A percentile compares a stretch with the other conserved stretches of the same genome.
Evolutionary conservation across 2,888 invertebrate species (phyloP).

Genomic region (Melanotus villosus): DNA sequence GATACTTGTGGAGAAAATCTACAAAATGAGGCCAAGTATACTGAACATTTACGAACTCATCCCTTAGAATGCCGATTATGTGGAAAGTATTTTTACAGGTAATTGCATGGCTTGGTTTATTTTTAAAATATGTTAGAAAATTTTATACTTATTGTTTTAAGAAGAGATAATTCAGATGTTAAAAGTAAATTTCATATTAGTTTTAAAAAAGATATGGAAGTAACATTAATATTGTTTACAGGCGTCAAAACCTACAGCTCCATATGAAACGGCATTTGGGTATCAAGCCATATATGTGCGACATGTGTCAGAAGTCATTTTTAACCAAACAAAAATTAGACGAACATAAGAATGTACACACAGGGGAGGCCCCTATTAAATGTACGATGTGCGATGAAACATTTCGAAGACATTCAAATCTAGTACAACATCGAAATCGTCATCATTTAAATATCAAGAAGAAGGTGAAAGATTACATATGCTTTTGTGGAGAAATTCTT

Average conservation of each 20-base stretch:
- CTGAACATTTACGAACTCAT: conserved; percentile 83
- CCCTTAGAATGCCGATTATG: conserved; percentile 88
- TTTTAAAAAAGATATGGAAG: too few species aligned
- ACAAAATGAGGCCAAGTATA: conserved; percentile 77
- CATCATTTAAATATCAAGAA: conserved; percentile 82
- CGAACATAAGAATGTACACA: conserved; percentile 88
- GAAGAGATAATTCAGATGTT: too few species aligned
- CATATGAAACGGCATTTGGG: conserved; percentile 87
- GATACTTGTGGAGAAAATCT: conserved; percentile 79
- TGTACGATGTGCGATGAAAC: conserved; percentile 85
- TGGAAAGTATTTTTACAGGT: conserved; percentile 78
- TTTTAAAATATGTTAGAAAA: neutral
- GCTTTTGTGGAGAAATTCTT: conserved; percentile 82
- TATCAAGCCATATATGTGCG: conserved; percentile 79
- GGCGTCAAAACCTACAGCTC: conserved; percentile 80
- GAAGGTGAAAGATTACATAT: conserved; percentile 72
- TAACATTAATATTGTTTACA: conserved; percentile 67
- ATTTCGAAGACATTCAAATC: conserved; percentile 87
- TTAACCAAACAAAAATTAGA: conserved; percentile 85
- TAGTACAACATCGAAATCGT: conserved; percentile 86
- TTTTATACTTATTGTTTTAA: too few species aligned
- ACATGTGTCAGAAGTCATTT: conserved; percentile 86
- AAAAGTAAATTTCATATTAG: too few species aligned
- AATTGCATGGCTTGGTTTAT: neutral
- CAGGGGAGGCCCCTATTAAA: conserved; percentile 85